These are phyloP conservation scores for Eleginops maclovinus DNA, from an alignment of 2,113 vertebrate species.

Conservation along the genomic window DNA sequence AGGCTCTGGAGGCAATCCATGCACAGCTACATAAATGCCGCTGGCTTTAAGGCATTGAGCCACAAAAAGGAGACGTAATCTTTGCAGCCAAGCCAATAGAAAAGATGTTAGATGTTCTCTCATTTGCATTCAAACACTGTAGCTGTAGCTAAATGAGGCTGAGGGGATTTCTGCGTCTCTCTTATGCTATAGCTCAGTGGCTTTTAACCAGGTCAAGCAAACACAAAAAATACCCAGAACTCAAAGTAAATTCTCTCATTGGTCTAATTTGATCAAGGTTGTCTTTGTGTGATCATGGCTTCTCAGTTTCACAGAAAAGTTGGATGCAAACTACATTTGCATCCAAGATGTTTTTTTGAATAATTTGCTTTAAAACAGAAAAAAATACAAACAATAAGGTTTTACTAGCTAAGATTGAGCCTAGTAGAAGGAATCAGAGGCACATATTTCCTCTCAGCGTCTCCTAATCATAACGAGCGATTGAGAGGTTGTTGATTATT, in stretches of 20 bases:
- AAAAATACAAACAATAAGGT: too few relatives aligned
- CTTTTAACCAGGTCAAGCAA: slow-evolving; percentile 47
- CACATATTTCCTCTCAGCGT: too few relatives aligned
- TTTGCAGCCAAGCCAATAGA: slow-evolving; percentile 12
- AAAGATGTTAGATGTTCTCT: slow-evolving; percentile 28
- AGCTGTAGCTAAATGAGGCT: slow-evolving; percentile 42
- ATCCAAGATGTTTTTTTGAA: too few relatives aligned
- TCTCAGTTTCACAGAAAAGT: too few relatives aligned
- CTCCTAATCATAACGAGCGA: too few relatives aligned
- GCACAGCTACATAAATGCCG: slow-evolving; percentile 29
- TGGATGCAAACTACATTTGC: too few relatives aligned
- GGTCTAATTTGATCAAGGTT: background rate
- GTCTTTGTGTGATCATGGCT: too few relatives aligned
- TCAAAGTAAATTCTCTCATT: background rate
- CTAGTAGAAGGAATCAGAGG: too few relatives aligned
- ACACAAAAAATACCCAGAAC: background rate
- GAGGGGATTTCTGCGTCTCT: slow-evolving; percentile 53
- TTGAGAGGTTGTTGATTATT: too few relatives aligned
- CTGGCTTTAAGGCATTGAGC: slow-evolving; percentile 25
- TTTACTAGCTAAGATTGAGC: too few relatives aligned
- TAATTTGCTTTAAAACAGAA: too few relatives aligned
- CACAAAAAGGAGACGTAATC: background rate
- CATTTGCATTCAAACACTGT: slow-evolving; percentile 54
- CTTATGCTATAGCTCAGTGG: slow-evolving; percentile 41
- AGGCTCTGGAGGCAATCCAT: slow-evolving; percentile 27